phyloP scores from a whole-genome alignment of 2,113 vertebrate species.

The Carollia perspicillata region DNA sequence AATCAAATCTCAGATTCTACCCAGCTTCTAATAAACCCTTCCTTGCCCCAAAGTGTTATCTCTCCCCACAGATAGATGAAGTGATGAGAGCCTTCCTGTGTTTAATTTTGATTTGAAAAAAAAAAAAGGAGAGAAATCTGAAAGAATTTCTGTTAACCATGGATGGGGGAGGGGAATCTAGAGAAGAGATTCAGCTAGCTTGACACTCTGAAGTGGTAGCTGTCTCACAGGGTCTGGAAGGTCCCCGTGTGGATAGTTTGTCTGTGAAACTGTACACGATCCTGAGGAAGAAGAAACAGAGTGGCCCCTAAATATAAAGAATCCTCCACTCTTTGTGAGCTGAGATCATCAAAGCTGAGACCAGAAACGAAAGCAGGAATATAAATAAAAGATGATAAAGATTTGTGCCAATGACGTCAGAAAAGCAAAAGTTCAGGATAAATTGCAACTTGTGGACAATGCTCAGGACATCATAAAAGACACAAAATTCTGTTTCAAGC shows the following conservation, averaged over 20 bases:
- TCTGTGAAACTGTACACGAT: not conserved
- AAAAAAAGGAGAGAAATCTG: not conserved
- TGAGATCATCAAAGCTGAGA: slow-evolving; percentile 17
- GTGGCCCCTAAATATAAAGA: not conserved
- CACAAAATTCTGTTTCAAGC: slow-evolving; percentile 20
- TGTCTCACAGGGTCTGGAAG: not conserved
- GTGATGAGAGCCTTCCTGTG: not conserved
- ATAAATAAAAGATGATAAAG: not conserved
- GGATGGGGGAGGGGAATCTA: not conserved
- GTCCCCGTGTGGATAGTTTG: not conserved
- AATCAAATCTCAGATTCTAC: not conserved
- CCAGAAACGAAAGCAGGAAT: slow-evolving; percentile 19
- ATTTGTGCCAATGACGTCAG: slow-evolving; percentile 9
- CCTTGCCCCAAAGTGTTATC: not conserved
- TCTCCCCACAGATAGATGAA: not conserved
- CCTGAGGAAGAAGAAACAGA: not conserved
- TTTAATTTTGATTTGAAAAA: not conserved
- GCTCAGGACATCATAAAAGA: not conserved
- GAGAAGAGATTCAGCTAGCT: not conserved
- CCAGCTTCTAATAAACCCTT: not conserved
- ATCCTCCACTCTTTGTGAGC: not conserved
- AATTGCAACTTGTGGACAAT: not conserved
- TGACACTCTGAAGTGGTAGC: not conserved
- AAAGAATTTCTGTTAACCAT: not conserved
- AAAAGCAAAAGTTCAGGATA: slow-evolving; percentile 15